Base-by-base conservation (phyloP, 2,113 vertebrate species). In the Castor canadensis region DNA sequence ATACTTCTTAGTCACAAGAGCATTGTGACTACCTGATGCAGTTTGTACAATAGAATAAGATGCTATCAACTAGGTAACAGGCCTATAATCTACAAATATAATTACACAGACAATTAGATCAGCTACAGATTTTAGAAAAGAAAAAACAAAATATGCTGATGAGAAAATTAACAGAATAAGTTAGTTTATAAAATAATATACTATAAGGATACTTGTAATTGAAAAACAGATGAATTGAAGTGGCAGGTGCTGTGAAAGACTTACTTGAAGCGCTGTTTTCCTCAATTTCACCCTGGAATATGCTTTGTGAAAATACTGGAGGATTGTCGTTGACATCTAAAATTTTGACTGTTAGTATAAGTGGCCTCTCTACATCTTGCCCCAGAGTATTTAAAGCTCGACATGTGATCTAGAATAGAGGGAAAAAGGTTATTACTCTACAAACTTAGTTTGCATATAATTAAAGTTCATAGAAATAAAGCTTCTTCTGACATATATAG, bases 281-380 rank as follows among this genome's bases (percentile, higher is more conserved):
- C 97, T 98, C 98, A 93, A 99, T 87, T 97, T 98, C 97, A 77
- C 98, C 99, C 3, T 87, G 71, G 84, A 98, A 98, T 49, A 98
- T 64, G 22, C 83, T 90, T 97, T 98, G 98, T 71, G 98, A 86
- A 97, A 99, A 99, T 82, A 98, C 1, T 72, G 99, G 99, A 92
- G 98, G 5, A 49, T 99, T 99, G 66, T 99, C 99, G 85, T 99
- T 99, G 93, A 98, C 97, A 95, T 99, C 99, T 96, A 98, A 89
- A 93, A 99, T 98, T 97, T 97, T 98, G 87, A 99, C 98, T 38
- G 98, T 98, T 95, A 99, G 84, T 72, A 98, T 95, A 91, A 99
- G 98, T 75, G 98, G 98, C 58, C 92, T 95, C 89, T 99, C 98
- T 93, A 99, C 93, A 75, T 98, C 98, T 82, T 92, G 0, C 20